phyloP scores from a whole-genome alignment of 1,140 invertebrate species.

The Acromyrmex charruanus region DNA sequence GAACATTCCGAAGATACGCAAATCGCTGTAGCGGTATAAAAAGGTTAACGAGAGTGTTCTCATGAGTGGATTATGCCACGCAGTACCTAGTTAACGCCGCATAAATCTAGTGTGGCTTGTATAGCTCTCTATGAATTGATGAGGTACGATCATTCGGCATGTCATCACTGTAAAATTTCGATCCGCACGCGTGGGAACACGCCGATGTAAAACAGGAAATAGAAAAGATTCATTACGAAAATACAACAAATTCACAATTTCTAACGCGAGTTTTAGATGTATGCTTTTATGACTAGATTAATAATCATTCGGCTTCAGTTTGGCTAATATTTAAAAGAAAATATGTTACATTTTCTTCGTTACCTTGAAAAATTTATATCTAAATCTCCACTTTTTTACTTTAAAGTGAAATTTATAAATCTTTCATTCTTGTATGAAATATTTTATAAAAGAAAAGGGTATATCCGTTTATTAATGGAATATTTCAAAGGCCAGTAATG shows the following conservation, averaged over 20 bases:
- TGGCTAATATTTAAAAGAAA: neutral
- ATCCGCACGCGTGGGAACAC: conserved; percentile 13
- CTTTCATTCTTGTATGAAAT: neutral
- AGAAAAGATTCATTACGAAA: neutral
- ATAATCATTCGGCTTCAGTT: no score
- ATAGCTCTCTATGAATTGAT: conserved; percentile 37
- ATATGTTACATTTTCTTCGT: neutral
- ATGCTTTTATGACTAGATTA: neutral
- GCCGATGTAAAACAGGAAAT: neutral
- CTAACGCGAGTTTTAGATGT: neutral
- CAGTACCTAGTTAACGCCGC: conserved; percentile 43
- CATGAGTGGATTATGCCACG: conserved; percentile 51
- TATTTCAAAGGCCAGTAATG: neutral
- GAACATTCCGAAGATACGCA: conserved; percentile 55
- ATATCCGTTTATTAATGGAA: neutral
- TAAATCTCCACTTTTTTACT: neutral
- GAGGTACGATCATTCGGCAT: conserved; percentile 20
- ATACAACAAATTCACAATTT: neutral
- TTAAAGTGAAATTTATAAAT: neutral
- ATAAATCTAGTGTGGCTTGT: conserved; percentile 46
- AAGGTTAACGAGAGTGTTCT: conserved; percentile 60
- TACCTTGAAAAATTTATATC: neutral
- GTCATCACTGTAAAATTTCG: conserved; percentile 31
- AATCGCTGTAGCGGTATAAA: conserved; percentile 27
- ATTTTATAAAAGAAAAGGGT: neutral